Evolutionary conservation across 2,113 vertebrate genomes (phyloP), one percentile per base, ranked within the genome.

Genomic region (Malurus melanocephalus): DNA sequence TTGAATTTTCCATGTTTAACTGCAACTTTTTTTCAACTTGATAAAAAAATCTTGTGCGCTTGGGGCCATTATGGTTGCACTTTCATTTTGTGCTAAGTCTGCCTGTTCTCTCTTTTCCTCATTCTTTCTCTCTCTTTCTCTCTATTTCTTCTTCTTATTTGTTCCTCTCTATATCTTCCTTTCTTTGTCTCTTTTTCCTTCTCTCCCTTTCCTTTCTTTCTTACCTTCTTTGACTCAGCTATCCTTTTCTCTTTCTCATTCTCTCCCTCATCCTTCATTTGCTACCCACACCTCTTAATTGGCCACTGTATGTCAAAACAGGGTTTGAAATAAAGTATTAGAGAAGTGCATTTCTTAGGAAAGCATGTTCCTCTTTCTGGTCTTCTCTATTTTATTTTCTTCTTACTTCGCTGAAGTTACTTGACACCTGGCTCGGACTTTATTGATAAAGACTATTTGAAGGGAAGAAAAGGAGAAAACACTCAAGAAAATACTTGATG

Each of bases 1-100:
- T 80, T 89, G 87, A 95, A 82, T 93, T 95, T 96, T 92, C 83
- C 73, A 85, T 91, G 56, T 96, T 81, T 81, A 93, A 88, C 73
- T 86, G 56, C 64, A 85, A 17, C 10, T 60, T 91, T 81, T 73
- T 92, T 92, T 90, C 68, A 87, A 71, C 75, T 92, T 85, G 80
- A 93, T 91, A 93, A 82, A 82, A 94, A 94, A 78, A 28, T 80
- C 75, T 78, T 69, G 21, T 77, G 48, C 23, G 72, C 92, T 74
- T 40, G 35, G 52, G 93, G 76, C 66, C 60, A 89, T 88, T 80
- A 74, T 23, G 46, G 43, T 85, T 55, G 53, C 51, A 74, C 8
- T 85, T 42, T 71, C 73, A 67, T 80, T 33, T 94, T 59, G 11
- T 83, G 51, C 43, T 94, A 94, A 91, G 81, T 74, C 26, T 94